Conservation (phyloP, 2,888 invertebrate species). For the Netelia virgata region DNA sequence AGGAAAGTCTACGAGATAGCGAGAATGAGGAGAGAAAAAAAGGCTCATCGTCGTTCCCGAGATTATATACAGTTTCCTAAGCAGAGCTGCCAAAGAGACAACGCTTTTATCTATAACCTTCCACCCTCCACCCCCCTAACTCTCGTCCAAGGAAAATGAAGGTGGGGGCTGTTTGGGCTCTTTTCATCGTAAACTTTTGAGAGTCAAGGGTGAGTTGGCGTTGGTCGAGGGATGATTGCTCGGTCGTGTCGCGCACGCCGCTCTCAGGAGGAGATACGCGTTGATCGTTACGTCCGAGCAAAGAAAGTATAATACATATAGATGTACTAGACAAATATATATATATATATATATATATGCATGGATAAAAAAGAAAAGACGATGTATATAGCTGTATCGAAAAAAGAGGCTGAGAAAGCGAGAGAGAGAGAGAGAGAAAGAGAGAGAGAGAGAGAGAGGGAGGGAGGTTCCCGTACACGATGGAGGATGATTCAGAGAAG, state of each 20-base stretch:
- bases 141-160: conserved; percentile 14
- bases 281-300: conserved; percentile 38
- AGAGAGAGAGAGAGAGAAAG: conserved; percentile 21
- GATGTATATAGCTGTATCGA: conserved; percentile 61
- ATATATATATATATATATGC: background rate
- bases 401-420: conserved; percentile 45
- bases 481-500: conserved; percentile 64
- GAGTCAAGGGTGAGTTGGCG: conserved; percentile 76
- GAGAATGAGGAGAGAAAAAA: conserved; percentile 32
- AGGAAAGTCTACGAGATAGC: conserved; percentile 35
- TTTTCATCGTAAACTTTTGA: conserved; percentile 72
- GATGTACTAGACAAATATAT: background rate
- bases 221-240: conserved; percentile 72
- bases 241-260: conserved; percentile 19
- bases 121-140: background rate
- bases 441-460: conserved; percentile 23
- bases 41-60: conserved; percentile 26
- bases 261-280: conserved; percentile 50
- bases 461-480: conserved; percentile 24
- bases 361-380: background rate
- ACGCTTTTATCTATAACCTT: conserved; percentile 32
- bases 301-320: conserved; percentile 5
- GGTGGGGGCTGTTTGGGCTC: conserved; percentile 34
- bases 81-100: conserved; percentile 62
- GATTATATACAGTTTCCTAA: conserved; percentile 46